Conservation (phyloP, 2,797 vertebrate genomes). For the Lerista edwardsae region DNA sequence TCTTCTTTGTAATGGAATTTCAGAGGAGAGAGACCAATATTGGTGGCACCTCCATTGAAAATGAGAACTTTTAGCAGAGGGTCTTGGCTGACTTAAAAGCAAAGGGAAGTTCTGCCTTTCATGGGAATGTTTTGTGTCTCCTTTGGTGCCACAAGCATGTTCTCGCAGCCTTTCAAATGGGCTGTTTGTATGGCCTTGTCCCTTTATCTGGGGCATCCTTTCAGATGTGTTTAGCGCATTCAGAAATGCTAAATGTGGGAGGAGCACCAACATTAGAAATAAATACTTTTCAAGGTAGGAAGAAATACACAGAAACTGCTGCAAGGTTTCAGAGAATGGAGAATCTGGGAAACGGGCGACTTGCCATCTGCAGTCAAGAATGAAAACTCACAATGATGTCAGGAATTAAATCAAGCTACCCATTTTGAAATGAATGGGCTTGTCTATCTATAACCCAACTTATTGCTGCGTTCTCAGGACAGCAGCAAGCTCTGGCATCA, state of each 20-base stretch:
- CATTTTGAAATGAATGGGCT: too few species aligned
- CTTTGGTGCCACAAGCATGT: not conserved
- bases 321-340: too few species aligned
- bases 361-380: not conserved
- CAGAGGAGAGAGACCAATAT: not conserved
- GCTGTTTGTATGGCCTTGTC: slow-evolving; percentile 10
- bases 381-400: not conserved
- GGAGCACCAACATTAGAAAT: not conserved
- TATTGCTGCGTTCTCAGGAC: too few species aligned
- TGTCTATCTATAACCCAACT: too few species aligned
- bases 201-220: not conserved
- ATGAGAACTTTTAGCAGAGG: not conserved
- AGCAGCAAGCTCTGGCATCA: too few species aligned
- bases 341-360: too few species aligned
- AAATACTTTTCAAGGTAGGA: not conserved
- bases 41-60: too few species aligned
- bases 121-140: not conserved
- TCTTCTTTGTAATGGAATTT: not conserved
- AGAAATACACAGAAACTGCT: not conserved
- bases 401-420: too few species aligned
- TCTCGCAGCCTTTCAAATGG: not conserved
- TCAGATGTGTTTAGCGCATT: slow-evolving; percentile 11
- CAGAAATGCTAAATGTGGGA: not conserved
- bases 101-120: not conserved
- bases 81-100: not conserved